Percentiles rank a stretch among this genome's conserved stretches.
Conservation (phyloP, 1,140 invertebrate species). For the Drosophila bipectinata region DNA sequence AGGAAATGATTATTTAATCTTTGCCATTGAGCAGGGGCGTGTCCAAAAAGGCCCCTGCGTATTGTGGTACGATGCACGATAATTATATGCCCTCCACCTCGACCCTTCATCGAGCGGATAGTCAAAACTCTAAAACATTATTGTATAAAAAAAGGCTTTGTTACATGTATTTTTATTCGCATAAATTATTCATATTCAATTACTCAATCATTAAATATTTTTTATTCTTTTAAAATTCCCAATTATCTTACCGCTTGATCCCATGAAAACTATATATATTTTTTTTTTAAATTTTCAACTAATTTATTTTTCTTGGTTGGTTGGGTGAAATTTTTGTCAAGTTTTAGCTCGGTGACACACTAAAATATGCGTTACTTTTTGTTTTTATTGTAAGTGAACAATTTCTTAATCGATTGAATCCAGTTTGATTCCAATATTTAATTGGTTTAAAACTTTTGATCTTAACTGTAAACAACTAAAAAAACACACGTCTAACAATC, state of each 20-base stretch:
- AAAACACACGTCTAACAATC: slow-evolving; percentile 61
- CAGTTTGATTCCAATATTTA: slow-evolving; percentile 12
- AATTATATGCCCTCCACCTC: slow-evolving; percentile 35
- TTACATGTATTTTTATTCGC: too few relatives aligned
- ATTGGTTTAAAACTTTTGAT: slow-evolving; percentile 39
- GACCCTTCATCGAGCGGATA: neutral
- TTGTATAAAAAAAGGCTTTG: too few relatives aligned
- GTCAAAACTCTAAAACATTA: too few relatives aligned
- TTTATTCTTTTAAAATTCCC: too few relatives aligned
- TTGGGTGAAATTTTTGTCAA: slow-evolving; percentile 54
- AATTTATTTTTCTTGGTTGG: slow-evolving; percentile 72
- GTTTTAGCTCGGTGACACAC: slow-evolving; percentile 71
- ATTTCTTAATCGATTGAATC: slow-evolving; percentile 39
- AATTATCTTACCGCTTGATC: neutral
- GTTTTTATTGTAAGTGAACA: slow-evolving; percentile 41
- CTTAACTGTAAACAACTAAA: slow-evolving; percentile 31
- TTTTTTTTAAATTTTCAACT: slow-evolving; percentile 76
- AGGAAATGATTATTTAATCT: slow-evolving; percentile 74
- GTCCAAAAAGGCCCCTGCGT: slow-evolving; percentile 17
- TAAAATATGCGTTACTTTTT: slow-evolving; percentile 55
- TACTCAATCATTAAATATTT: too few relatives aligned
- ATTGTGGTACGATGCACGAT: slow-evolving; percentile 46
- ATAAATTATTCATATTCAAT: too few relatives aligned
- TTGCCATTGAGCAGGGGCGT: slow-evolving; percentile 46
- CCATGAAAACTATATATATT: slow-evolving; percentile 50